phyloP scores from a whole-genome alignment of 1,140 invertebrate species.

The Polyergus mexicanus region DNA sequence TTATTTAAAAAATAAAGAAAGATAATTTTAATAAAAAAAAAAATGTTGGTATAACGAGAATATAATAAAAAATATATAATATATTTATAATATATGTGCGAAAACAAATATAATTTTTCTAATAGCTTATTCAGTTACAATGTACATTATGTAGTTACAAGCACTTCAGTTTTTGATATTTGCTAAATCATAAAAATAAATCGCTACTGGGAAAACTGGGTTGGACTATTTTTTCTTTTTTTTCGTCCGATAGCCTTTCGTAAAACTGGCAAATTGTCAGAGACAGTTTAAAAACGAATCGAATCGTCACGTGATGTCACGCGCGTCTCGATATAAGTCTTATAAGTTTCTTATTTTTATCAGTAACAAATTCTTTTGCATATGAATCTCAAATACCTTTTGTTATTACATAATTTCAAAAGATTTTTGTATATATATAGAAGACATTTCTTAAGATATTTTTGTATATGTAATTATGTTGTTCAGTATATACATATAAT shows the following conservation, averaged over 20 bases:
- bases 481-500: too few relatives aligned
- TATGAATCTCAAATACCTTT: neutral
- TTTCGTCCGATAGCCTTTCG: constrained; percentile 38
- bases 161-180: neutral
- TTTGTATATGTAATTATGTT: too few relatives aligned
- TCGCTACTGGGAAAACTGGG: constrained; percentile 51
- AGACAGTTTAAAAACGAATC: constrained; percentile 57
- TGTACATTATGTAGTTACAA: neutral
- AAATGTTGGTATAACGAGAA: neutral
- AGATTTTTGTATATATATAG: neutral
- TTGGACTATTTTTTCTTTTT: constrained; percentile 56
- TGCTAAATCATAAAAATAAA: constrained; percentile 68
- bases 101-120: neutral
- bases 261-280: constrained; percentile 74
- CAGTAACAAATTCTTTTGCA: neutral
- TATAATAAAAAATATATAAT: constrained; percentile 1
- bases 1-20: constrained; percentile 8
- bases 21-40: neutral
- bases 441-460: too few relatives aligned
- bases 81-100: neutral
- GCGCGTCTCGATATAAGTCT: neutral
- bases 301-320: constrained; percentile 23
- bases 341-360: neutral
- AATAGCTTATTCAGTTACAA: neutral
- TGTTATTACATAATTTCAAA: constrained; percentile 3